phyloP scores from a whole-genome alignment of 1,140 invertebrate species.

The Phortica variegata region DNA sequence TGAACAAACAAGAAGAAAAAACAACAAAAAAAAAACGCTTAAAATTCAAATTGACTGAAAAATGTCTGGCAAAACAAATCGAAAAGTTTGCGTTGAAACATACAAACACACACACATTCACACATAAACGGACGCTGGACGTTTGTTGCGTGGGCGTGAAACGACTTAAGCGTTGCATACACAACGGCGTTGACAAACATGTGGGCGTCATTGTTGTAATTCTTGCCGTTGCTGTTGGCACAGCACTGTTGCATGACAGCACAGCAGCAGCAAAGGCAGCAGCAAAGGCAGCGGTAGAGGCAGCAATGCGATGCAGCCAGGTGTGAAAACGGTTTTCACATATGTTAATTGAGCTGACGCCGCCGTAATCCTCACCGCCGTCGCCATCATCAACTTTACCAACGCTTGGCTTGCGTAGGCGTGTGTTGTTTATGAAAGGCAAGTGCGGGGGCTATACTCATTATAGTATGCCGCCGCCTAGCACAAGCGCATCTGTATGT shows the following conservation, averaged over 20 bases:
- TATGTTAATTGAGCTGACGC: too few relatives aligned
- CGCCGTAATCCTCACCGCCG: too few relatives aligned
- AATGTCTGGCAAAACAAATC: constrained; percentile 50
- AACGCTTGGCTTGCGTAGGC: too few relatives aligned
- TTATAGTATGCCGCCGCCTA: too few relatives aligned
- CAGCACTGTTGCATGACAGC: not conserved
- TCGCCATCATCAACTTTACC: too few relatives aligned
- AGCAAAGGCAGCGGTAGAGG: not conserved
- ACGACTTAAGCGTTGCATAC: constrained; percentile 5
- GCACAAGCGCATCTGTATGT: too few relatives aligned
- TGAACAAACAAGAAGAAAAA: constrained; percentile 20
- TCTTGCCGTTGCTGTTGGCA: not conserved
- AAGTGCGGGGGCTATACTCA: too few relatives aligned
- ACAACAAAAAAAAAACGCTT: not conserved
- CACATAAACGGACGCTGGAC: not conserved
- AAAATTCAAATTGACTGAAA: constrained; percentile 44
- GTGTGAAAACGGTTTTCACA: constrained; percentile 43
- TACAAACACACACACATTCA: constrained; percentile 15
- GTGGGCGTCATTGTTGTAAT: constrained; percentile 19
- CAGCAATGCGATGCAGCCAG: constrained; percentile 23
- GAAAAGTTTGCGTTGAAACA: constrained; percentile 9
- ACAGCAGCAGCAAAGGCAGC: not conserved
- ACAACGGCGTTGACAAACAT: constrained; percentile 16
- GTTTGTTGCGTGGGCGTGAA: not conserved
- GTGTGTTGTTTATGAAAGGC: too few relatives aligned